A percentile compares a stretch with the other conserved stretches of the same genome.
Evolutionary conservation across 1,140 invertebrate genomes (phyloP).

Genomic region (Aphaenogaster ashmeadi): DNA sequence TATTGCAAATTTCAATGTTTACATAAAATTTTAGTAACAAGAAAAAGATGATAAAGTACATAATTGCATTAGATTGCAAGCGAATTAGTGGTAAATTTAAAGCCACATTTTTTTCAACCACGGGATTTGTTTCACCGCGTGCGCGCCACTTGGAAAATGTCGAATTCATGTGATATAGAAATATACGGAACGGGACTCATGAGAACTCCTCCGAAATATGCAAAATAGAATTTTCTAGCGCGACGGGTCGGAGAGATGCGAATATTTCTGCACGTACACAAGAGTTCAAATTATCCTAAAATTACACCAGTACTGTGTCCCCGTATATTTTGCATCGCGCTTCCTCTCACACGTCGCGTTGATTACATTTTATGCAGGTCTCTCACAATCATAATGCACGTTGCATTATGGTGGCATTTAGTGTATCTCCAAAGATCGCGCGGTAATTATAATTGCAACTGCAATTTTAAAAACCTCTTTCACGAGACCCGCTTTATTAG

Average conservation of each 20-base stretch:
- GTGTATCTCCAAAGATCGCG: conserved; percentile 53
- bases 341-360: conserved; percentile 43
- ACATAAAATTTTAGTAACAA: neutral
- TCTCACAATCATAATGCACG: conserved; percentile 55
- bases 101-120: conserved; percentile 26
- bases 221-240: conserved; percentile 60
- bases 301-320: conserved; percentile 50
- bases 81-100: conserved; percentile 6
- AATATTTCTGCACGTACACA: conserved; percentile 57
- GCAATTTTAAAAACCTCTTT: conserved; percentile 37
- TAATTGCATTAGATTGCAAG: conserved; percentile 5
- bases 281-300: conserved; percentile 62
- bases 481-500: conserved; percentile 32
- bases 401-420: conserved; percentile 57
- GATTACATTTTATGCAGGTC: conserved; percentile 56
- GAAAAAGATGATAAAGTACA: neutral
- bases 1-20: neutral
- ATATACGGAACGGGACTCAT: conserved; percentile 19
- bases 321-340: conserved; percentile 31
- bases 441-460: conserved; percentile 53
- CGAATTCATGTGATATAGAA: conserved; percentile 54
- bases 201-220: conserved; percentile 41
- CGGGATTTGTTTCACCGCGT: conserved; percentile 7
- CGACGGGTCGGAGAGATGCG: conserved; percentile 40
- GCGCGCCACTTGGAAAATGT: conserved; percentile 42